Conservation (phyloP, 1,140 invertebrate species). For the Drosophila persimilis region DNA sequence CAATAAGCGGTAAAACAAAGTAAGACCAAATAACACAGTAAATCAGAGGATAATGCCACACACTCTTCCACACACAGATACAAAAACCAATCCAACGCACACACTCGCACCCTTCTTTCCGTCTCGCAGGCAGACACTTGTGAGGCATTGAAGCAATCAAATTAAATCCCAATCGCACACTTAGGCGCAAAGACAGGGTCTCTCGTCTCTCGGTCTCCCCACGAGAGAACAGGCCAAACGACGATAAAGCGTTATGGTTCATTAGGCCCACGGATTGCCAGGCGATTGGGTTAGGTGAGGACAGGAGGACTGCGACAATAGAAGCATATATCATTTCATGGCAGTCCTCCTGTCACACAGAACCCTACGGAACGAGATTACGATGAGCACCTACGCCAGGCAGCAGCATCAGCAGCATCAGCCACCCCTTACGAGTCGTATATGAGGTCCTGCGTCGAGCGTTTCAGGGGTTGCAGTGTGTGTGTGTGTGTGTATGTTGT, state of each 20-base stretch:
- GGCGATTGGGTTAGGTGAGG: slow-evolving; percentile 24
- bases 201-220: not conserved
- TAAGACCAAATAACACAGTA: slow-evolving; percentile 81
- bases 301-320: slow-evolving; percentile 50
- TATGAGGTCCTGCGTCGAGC: not conserved
- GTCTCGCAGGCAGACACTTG: slow-evolving; percentile 23
- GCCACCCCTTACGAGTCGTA: no score
- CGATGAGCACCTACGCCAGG: slow-evolving; percentile 29
- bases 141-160: slow-evolving; percentile 76
- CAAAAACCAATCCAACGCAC: not conserved
- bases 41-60: slow-evolving; percentile 76
- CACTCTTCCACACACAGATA: slow-evolving; percentile 21
- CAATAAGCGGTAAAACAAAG: slow-evolving; percentile 81
- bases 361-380: slow-evolving; percentile 20
- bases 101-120: not conserved
- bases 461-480: slow-evolving; percentile 59
- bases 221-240: slow-evolving; percentile 50
- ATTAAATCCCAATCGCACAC: slow-evolving; percentile 82
- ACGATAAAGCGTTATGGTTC: slow-evolving; percentile 80
- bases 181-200: slow-evolving; percentile 55
- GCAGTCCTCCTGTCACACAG: slow-evolving; percentile 35
- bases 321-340: slow-evolving; percentile 64
- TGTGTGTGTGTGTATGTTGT: slow-evolving; percentile 8
- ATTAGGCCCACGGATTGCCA: slow-evolving; percentile 70
- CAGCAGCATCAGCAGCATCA: slow-evolving; percentile 1